These are phyloP conservation scores for Micropterix aruncella DNA, from an alignment of 2,888 invertebrate species.

Conservation along the genomic window DNA sequence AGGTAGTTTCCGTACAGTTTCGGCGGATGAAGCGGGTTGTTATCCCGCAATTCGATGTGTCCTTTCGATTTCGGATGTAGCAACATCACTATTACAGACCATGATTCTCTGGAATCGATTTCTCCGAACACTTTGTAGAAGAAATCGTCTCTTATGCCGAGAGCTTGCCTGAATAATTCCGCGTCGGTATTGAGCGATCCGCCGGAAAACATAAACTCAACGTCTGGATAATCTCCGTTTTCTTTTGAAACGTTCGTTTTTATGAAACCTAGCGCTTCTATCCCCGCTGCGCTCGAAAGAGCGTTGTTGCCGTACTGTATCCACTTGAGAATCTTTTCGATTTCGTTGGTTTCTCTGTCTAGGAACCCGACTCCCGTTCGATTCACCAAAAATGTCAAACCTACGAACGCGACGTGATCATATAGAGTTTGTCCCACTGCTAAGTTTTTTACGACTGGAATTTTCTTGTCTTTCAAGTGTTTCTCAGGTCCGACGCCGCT, in stretches of 20 bases:
- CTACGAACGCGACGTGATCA: slow-evolving; percentile 51
- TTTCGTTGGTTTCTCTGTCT: slow-evolving; percentile 20
- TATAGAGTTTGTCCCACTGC: slow-evolving; percentile 53
- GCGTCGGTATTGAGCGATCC: slow-evolving; percentile 44
- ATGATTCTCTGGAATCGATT: slow-evolving; percentile 29
- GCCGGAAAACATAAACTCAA: slow-evolving; percentile 46
- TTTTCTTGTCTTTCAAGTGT: slow-evolving; percentile 40
- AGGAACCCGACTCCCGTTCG: slow-evolving; percentile 23
- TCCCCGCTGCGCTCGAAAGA: slow-evolving; percentile 36
- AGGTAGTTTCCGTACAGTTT: slow-evolving; percentile 61
- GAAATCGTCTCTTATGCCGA: slow-evolving; percentile 26
- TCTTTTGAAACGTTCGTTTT: slow-evolving; percentile 41
- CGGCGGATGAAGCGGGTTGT: slow-evolving; percentile 50
- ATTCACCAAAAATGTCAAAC: slow-evolving; percentile 37
- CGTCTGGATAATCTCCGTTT: slow-evolving; percentile 41
- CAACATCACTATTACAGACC: slow-evolving; percentile 37
- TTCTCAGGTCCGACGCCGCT: slow-evolving; percentile 50
- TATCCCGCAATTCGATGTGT: slow-evolving; percentile 42
- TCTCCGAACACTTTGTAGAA: slow-evolving; percentile 28
- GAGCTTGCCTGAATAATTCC: slow-evolving; percentile 24
- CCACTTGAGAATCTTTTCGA: slow-evolving; percentile 23
- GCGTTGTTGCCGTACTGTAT: slow-evolving; percentile 34
- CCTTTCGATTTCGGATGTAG: slow-evolving; percentile 52
- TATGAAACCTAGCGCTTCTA: slow-evolving; percentile 42
- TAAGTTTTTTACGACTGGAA: slow-evolving; percentile 44